These are phyloP conservation scores for Aspidiotus rigidus DNA, from an alignment of 2,888 invertebrate species.

Conservation along the genomic window DNA sequence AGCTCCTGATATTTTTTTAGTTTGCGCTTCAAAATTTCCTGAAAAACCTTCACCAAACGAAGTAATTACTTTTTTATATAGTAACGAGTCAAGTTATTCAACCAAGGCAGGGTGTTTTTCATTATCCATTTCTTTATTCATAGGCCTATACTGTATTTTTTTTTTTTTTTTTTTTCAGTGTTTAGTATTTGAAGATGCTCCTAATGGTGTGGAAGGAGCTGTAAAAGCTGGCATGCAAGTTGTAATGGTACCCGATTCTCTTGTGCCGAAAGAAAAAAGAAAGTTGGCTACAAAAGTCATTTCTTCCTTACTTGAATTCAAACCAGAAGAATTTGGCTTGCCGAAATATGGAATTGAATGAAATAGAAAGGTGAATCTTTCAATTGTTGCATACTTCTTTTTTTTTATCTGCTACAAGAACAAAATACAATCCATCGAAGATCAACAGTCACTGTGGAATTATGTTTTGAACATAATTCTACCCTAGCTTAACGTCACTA, in stretches of 20 bases:
- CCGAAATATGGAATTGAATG: slow-evolving; percentile 49
- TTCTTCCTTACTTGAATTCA: slow-evolving; percentile 63
- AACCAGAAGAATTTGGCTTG: slow-evolving; percentile 74
- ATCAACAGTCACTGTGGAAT: too few species aligned
- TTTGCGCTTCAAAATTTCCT: slow-evolving; percentile 15
- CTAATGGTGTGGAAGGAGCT: slow-evolving; percentile 76
- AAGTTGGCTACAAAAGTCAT: slow-evolving; percentile 60
- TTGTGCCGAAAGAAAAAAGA: slow-evolving; percentile 46
- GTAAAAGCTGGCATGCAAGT: slow-evolving; percentile 74
- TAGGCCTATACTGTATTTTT: too few species aligned
- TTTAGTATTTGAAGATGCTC: slow-evolving; percentile 85
- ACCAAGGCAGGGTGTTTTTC: too few species aligned
- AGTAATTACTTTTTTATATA: background rate
- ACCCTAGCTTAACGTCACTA: too few species aligned
- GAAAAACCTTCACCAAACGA: slow-evolving; percentile 6
- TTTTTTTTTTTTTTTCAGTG: slow-evolving; percentile 47
- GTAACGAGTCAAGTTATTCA: too few species aligned
- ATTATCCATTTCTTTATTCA: too few species aligned
- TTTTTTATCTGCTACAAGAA: too few species aligned
- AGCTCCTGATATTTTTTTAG: slow-evolving; percentile 14
- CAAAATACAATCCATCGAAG: too few species aligned
- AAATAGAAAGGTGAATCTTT: too few species aligned
- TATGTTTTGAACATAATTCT: too few species aligned
- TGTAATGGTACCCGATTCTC: slow-evolving; percentile 68
- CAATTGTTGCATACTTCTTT: too few species aligned